These are phyloP conservation scores for Ophraella communa DNA, from an alignment of 2,888 invertebrate genomes.

Conservation along the genomic window DNA sequence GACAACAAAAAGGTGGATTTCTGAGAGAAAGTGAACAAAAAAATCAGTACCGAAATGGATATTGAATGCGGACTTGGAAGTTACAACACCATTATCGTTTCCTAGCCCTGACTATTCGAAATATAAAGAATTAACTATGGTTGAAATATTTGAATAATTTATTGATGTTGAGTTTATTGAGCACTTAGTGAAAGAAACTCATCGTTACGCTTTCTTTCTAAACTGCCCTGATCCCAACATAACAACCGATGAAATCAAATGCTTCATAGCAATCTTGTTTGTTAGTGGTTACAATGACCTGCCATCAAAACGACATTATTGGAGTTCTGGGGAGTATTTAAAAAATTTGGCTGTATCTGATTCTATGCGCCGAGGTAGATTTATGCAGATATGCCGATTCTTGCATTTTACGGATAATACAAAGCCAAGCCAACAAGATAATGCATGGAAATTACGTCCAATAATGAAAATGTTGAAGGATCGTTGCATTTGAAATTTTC, in stretches of 20 bases:
- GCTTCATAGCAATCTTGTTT: not conserved
- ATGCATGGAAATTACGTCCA: too few species aligned
- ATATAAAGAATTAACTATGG: not conserved
- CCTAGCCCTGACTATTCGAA: not conserved
- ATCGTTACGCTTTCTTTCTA: not conserved
- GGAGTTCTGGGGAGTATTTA: not conserved
- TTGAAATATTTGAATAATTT: conserved; percentile 9
- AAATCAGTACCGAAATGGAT: too few species aligned
- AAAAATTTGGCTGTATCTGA: not conserved
- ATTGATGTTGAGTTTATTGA: conserved; percentile 2
- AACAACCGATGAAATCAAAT: not conserved
- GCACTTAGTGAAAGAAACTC: not conserved
- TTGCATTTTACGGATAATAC: too few species aligned
- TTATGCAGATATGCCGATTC: too few species aligned
- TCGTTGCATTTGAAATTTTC: not conserved
- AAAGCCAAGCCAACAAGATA: too few species aligned
- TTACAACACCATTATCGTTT: too few species aligned
- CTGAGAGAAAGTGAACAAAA: too few species aligned
- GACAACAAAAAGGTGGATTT: not conserved
- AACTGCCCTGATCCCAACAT: not conserved
- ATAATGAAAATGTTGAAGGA: too few species aligned
- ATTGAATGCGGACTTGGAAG: too few species aligned
- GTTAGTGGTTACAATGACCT: not conserved
- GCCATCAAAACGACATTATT: not conserved
- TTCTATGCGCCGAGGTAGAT: too few species aligned